Evolutionary conservation across 2,797 vertebrate species (phyloP), one percentile per base, ranked within the genome.

Genomic region (Buphagus erythrorhynchus): DNA sequence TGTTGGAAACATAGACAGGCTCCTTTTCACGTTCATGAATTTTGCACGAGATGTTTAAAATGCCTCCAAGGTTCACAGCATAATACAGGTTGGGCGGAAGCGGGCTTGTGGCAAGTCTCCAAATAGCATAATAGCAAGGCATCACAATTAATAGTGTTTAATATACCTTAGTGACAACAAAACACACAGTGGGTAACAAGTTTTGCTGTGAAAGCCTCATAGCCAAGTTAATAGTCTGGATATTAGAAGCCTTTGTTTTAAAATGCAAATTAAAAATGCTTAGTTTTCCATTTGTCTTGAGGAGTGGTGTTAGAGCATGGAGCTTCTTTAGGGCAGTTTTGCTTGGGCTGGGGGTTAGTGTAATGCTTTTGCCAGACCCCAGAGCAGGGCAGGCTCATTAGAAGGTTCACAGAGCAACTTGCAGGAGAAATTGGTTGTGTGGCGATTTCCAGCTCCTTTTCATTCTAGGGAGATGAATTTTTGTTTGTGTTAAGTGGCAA

Each of bases 161-260:
- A 91, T 93, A 94, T 75, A 94, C 89, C 91, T 79, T 61, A 52
- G 92, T 87, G 75, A 92, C 78, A 95, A 78, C 52, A 55, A 88
- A 96, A 90, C 73, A 65, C 52, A 2, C 13, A 63, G 82, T 5
- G 63, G 78, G 83, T 92, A 96, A 96, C 89, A 93, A 96, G 86
- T 81, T 95, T 48, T 66, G 84, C 77, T 91, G 17, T 62, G 86
- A 73, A 82, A 97, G 78, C 90, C 69, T 92, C 71, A 3, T 21
- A 82, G 67, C 54, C 54, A 93, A 97, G 95, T 93, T 79, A 97
- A 97, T 95, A 91, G 92, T 55, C 86, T 86, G 87, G 93, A 88
- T 96, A 77, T 86, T 73, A 91, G 94, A 96, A 88, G 86, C 22
- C 42, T 92, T 94, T 95, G 59, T 90, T 96, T 95, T 82, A 94